Evolutionary conservation across 1,140 invertebrate species (phyloP), one percentile per base, ranked within the genome.

Genomic region (Heterodera carotae): DNA sequence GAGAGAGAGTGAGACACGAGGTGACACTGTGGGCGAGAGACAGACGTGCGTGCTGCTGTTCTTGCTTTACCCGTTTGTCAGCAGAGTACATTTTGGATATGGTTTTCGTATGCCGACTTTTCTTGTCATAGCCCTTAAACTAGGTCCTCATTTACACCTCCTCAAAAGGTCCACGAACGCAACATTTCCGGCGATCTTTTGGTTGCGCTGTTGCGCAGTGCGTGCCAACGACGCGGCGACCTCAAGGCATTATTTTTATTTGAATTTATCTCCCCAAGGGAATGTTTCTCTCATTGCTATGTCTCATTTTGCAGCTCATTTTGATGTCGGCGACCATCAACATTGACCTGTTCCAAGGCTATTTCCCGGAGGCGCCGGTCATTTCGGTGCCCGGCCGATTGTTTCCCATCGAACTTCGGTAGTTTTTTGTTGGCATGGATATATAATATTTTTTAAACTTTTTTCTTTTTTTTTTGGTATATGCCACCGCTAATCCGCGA

Each of bases 251-350:
- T 12, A 0, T 1, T n/a, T n/a, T n/a, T n/a, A n/a, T 39, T 39
- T 4, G 36, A 4, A 39, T 39, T 39, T 39, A 6, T 39, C 36
- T 6, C 4, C 10, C 4, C 36, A 4, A 39, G 10, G n/a, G n/a
- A n/a, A n/a, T n/a, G n/a, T n/a, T 39, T 39, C 36, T 10, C 36
- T 39, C 36, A 6, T 66, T 34, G 1, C 22, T 29, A 2, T 18
- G 22, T 18, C 22, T 53, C 15, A 1, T 18, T 53, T 53, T 29
- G 0, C 97, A 97, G 89, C 89, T 99, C 7, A 92, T 99, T 25
- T 91, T 99, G 0, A 99, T 99, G 97, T 98, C 95, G 7, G 97
- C 97, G 18, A 99, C 97, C 2, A 98, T 99, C 59, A 99, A 99
- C 89, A 93, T 98, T 60, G 90, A 95, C 80, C 89, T 98, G 1